Evolutionary conservation across 2,888 invertebrate genomes (phyloP), one percentile per base, ranked within the genome.

Genomic region (Diarsia mendica): DNA sequence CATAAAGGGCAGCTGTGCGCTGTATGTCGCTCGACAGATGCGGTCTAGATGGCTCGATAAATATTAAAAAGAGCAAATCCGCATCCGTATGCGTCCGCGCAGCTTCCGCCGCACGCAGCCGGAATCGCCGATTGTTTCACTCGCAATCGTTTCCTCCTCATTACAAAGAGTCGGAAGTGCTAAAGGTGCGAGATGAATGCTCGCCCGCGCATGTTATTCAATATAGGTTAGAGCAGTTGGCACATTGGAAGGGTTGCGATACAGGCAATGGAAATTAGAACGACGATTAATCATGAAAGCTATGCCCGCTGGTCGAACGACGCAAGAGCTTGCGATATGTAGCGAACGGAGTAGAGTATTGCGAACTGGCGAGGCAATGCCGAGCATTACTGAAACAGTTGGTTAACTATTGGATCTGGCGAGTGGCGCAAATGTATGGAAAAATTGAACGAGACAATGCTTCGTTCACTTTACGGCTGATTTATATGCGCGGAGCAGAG

Each of bases 281-380:
- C 93, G 88, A 90, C 91, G 90, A 93, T 93, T 93, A 93, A 93
- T 93, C 92, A 93, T 91, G 92, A 93, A 94, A 94, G 94, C 92
- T 92, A 89, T 90, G 91, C 89, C 80, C 86, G 86, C 87, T 87
- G 87, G 87, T 87, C 88, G 91, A 88, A 81, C 91, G 92, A 92
- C 94, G 96, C 95, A 95, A 96, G 94, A 95, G 94, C 95, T 95
- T 95, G 96, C 95, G 92, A 95, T 95, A 94, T 94, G 93, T 94
- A 93, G 92, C 94, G 90, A 92, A 91, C 90, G 88, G 89, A 90
- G 91, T 92, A 91, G 89, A 91, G 90, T 93, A 92, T 94, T 94
- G 94, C 95, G 89, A 93, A 93, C 93, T 90, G 88, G 69, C 90
- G 90, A 90, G 90, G 92, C 92, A 92, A 92, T 90, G 89, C 88